Percentiles rank a stretch among this genome's conserved stretches.
phyloP scores from a whole-genome alignment of 2,113 vertebrate species.

The Oryzias curvinotus region DNA sequence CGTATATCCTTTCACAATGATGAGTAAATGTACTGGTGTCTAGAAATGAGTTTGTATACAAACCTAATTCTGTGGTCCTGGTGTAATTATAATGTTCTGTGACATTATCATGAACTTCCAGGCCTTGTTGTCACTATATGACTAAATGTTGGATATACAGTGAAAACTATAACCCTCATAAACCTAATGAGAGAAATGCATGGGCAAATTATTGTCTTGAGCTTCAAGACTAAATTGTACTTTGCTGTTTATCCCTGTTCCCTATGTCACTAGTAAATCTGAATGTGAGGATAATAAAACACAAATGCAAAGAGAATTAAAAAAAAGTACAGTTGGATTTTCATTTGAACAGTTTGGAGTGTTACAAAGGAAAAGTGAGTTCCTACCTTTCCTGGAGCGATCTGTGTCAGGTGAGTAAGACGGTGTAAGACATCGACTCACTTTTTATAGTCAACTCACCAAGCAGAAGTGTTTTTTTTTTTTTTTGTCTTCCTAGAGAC shows the following conservation, averaged over 20 bases:
- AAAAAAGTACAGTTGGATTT: too few species aligned
- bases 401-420: conserved; percentile 1
- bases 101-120: conserved; percentile 40
- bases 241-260: not conserved
- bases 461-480: not conserved
- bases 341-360: not conserved
- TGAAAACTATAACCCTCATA: conserved; percentile 51
- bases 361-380: not conserved
- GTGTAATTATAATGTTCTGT: conserved; percentile 36
- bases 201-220: conserved; percentile 9
- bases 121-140: conserved; percentile 9
- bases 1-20: conserved; percentile 51
- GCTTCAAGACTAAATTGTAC: conserved; percentile 3
- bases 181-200: conserved; percentile 42
- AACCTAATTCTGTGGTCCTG: conserved; percentile 41
- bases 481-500: not conserved
- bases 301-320: not conserved
- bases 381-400: conserved; percentile 35
- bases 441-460: conserved; percentile 32
- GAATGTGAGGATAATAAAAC: too few species aligned
- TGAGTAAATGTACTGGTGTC: conserved; percentile 19
- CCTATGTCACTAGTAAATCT: too few species aligned
- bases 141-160: conserved; percentile 39
- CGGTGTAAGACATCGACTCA: not conserved
- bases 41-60: conserved; percentile 38